Evolutionary conservation across 2,113 vertebrate genomes (phyloP), one percentile per base, ranked within the genome.

Genomic region (Perca flavescens): DNA sequence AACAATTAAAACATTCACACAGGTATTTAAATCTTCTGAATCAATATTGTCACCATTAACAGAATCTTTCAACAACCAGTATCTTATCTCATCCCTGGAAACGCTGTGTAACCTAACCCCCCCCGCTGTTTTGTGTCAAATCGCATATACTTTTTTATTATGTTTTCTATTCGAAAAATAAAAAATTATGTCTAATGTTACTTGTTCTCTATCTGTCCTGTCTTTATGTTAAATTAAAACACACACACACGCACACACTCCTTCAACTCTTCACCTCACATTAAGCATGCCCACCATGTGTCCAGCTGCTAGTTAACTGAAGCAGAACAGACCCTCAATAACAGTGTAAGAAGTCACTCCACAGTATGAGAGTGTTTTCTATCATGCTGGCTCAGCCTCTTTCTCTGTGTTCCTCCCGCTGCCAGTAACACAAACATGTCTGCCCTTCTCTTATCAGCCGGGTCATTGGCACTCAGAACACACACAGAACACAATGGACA

Each of bases 381-480:
- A n/a, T 75, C 76, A 58, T 9, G 75, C 64, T 74, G 71, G 34
- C 79, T 84, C 61, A 22, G 34, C 81, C 60, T 77, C 19, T 34
- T 43, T 73, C 49, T 71, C 21, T 7, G 11, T 79, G 64, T 65
- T 84, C 60, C 65, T 71, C 85, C 66, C 36, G 68, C 81, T 66
- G 75, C 34, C 74, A 65, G 16, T 54, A 78, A 74, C 11, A 34
- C 66, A 90, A 84, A 88, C 83, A 82, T 56, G 61, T 70, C 58
- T 54, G 25, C 75, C 43, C 77, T 80, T n/a, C 34, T 71, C 69
- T 87, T 61, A 84, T 88, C 86, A 71, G 65, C 63, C 12, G 14
- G 78, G 83, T 83, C 84, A 85, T 47, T 84, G 86, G 82, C 82
- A 82, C 68, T 28, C 28, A 36, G 73, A 62, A 74, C 83, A 77